These are phyloP conservation scores for Fulica atra DNA, from an alignment of 2,113 vertebrate genomes.

Conservation along the genomic window DNA sequence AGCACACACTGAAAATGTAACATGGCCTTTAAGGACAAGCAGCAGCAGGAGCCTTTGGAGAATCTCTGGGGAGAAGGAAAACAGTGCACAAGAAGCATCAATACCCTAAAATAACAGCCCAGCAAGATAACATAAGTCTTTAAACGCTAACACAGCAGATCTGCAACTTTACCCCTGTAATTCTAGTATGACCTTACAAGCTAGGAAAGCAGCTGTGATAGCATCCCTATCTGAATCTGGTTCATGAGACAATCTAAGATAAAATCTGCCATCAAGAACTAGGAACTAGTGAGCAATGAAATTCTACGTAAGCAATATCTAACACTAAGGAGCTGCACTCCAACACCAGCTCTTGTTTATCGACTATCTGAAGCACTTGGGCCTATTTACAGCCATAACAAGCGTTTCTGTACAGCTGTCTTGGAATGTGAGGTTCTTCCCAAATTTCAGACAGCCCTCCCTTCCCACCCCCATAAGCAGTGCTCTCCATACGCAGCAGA, in stretches of 20 bases:
- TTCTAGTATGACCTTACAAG: background rate
- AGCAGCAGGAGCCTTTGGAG: slow-evolving; percentile 7
- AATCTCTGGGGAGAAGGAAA: slow-evolving; percentile 12
- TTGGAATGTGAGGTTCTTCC: background rate
- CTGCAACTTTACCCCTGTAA: background rate
- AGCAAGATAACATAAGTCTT: slow-evolving; percentile 31
- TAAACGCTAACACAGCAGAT: background rate
- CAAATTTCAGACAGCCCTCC: slow-evolving; percentile 19
- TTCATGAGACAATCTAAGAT: slow-evolving; percentile 1
- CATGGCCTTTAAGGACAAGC: background rate
- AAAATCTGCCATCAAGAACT: background rate
- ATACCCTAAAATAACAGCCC: slow-evolving; percentile 48
- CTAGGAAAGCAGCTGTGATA: background rate
- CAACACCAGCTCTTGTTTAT: background rate
- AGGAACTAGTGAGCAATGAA: background rate
- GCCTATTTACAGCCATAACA: background rate
- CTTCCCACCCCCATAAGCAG: background rate
- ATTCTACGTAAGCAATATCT: background rate
- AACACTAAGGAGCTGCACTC: background rate
- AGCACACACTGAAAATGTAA: background rate
- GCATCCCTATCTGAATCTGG: background rate
- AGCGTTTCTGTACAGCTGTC: background rate
- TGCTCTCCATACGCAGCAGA: background rate
- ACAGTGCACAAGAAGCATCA: slow-evolving; percentile 9
- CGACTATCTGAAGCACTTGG: background rate